Evolutionary conservation across 2,113 vertebrate genomes (phyloP).

Genomic region (Pardalotus punctatus): DNA sequence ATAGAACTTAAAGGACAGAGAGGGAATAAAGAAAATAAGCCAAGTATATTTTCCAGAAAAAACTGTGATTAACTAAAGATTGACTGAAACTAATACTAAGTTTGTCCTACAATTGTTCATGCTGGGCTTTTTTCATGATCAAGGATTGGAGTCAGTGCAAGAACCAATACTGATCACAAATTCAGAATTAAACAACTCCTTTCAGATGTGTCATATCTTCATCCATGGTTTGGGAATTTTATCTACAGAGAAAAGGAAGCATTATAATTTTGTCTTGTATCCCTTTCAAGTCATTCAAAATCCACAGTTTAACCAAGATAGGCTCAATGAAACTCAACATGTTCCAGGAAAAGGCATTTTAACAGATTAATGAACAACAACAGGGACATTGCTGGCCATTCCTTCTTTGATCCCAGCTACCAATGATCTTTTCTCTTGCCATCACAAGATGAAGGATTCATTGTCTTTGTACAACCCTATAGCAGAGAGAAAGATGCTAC

Average conservation of each 20-base stretch:
- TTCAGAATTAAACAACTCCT: not conserved
- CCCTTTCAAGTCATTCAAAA: not conserved
- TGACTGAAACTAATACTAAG: not conserved
- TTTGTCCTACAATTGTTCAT: not conserved
- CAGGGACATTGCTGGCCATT: not conserved
- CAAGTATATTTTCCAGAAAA: not conserved
- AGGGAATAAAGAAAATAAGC: not conserved
- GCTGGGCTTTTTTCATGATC: not conserved
- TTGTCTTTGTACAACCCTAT: not conserved
- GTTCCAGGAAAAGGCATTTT: not conserved
- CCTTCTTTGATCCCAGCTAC: not conserved
- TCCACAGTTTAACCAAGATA: not conserved
- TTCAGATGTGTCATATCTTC: not conserved
- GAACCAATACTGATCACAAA: not conserved
- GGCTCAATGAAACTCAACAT: not conserved
- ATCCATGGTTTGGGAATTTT: not conserved
- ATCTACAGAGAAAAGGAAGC: not conserved
- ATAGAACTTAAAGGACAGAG: not conserved
- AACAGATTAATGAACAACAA: not conserved
- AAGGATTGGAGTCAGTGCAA: not conserved
- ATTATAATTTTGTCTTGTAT: not conserved
- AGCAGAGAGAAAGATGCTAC: not conserved
- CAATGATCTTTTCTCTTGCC: not conserved
- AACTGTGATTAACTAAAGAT: not conserved
- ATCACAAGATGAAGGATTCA: not conserved